Evolutionary conservation across 2,888 invertebrate species (phyloP), one percentile per base, ranked within the genome.

Genomic region (Cataglyphis altisquamis): DNA sequence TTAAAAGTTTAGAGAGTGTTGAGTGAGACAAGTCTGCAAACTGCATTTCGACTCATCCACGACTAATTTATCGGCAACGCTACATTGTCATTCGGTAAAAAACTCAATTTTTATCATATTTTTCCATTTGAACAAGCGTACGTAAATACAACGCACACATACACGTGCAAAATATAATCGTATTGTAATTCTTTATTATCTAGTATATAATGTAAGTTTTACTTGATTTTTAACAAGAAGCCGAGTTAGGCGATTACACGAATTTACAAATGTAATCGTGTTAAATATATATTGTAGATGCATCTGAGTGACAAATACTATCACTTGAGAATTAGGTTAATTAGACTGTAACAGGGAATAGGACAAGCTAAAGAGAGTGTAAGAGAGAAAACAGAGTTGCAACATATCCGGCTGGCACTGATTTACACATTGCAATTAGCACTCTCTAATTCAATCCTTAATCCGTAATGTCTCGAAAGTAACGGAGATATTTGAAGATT

Each of bases 351-450:
- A 45, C 36, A 62, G 57, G 70, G n/a, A 68, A 45, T 52, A 67
- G 66, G 32, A 55, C 15, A 41, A 15, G 25, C 41, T 52, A 15
- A 29, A 68, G 70, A 67, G 48, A 29, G 39, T 29, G 29, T 10
- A 10, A 9, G 41, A 68, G 70, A 57, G 48, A 57, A 48, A 70
- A 32, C 57, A 18, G 41, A 68, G 12, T 32, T 52, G 57, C 78
- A 57, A 57, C 57, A 60, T 60, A 72, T 60, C 41, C 72, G 60
- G 15, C 32, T 72, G 41, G 60, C 36, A 80, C 32, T 80, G 60
- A 80, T 80, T 80, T 80, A 80, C 73, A 80, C 45, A 80, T 60
- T 60, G 73, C 73, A 80, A 80, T 80, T 72, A 80, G 73, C 60
- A 36, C 41, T 60, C 32, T 45, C 57, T 25, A 45, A 72, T 60